A percentile compares a stretch with the other conserved stretches of the same genome.
These are phyloP conservation scores for Smutsia temminckii DNA, from an alignment of 2,797 vertebrate genomes.

Conservation along the genomic window DNA sequence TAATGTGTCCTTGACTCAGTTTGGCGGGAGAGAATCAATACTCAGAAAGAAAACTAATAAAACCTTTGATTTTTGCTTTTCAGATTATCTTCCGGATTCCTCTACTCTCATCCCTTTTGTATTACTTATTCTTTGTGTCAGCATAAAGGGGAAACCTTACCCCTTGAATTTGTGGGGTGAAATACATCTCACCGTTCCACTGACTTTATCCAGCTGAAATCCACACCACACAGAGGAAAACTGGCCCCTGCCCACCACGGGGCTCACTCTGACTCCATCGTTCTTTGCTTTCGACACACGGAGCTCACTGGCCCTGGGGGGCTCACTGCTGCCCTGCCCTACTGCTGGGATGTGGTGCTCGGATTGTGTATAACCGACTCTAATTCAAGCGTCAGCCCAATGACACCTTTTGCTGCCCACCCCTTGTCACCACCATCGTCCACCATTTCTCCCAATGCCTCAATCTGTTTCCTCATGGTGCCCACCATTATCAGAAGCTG, in stretches of 20 bases:
- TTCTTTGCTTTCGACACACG: neutral
- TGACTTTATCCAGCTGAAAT: too few species aligned
- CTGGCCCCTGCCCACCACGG: accelerated
- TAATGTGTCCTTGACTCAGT: neutral
- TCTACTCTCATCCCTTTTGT: neutral
- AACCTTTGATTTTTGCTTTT: neutral
- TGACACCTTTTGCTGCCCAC: neutral
- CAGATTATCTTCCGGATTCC: neutral
- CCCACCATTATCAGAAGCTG: neutral
- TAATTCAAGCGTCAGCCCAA: neutral
- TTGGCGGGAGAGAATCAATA: neutral
- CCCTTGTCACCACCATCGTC: accelerated
- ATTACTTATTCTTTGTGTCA: neutral
- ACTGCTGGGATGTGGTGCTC: too few species aligned
- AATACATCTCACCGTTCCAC: neutral
- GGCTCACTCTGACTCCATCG: accelerated
- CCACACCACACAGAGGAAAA: neutral
- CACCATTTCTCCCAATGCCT: neutral
- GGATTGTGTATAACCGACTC: accelerated
- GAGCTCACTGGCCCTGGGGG: neutral
- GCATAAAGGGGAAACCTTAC: neutral
- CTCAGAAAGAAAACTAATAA: neutral
- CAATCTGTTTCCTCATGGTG: accelerated
- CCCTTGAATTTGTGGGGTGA: neutral
- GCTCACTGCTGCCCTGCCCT: neutral